These are phyloP conservation scores for Callospermophilus lateralis DNA, from an alignment of 2,113 vertebrate genomes.

Conservation along the genomic window DNA sequence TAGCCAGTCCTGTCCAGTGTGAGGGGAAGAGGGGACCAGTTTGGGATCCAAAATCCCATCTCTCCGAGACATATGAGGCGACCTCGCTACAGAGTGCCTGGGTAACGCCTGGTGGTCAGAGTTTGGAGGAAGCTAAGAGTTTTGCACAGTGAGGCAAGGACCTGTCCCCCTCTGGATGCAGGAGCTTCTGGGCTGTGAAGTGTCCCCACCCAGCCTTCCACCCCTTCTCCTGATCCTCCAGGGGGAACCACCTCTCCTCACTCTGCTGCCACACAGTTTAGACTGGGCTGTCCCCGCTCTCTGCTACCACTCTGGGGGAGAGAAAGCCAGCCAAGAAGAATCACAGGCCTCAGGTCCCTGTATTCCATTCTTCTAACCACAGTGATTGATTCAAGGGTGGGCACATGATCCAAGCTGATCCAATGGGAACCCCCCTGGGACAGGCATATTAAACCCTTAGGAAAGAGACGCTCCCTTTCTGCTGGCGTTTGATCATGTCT, in stretches of 20 bases:
- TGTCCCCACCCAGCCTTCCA: no score
- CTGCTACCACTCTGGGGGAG: no score
- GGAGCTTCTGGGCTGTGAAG: not conserved
- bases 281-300: not conserved
- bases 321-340: no score
- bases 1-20: no score
- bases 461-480: not conserved
- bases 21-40: no score
- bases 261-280: not conserved
- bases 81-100: no score
- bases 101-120: not conserved
- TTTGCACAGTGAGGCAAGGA: not conserved
- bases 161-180: not conserved
- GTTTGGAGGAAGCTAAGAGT: no score
- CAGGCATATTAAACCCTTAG: not conserved
- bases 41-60: no score
- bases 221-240: not conserved
- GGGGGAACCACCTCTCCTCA: not conserved
- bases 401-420: not conserved
- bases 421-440: not conserved
- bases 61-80: no score
- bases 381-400: not conserved
- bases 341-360: not conserved
- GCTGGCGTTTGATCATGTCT: not conserved
- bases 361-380: not conserved